These are phyloP conservation scores for Clivina fossor DNA, from an alignment of 2,888 invertebrate genomes.

Conservation along the genomic window DNA sequence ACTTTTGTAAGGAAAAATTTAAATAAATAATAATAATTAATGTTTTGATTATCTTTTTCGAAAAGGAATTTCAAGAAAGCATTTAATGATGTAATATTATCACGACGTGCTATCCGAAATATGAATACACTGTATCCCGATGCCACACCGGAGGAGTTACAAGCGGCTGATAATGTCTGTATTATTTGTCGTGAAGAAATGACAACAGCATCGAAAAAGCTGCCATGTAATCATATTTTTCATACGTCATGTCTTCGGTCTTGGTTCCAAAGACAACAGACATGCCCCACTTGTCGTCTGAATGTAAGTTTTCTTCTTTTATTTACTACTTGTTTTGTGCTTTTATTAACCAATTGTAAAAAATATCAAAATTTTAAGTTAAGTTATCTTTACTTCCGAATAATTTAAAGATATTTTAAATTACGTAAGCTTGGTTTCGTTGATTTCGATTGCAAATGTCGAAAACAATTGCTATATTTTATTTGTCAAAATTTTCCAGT, in stretches of 20 bases:
- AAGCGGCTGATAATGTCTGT: slow-evolving; percentile 94
- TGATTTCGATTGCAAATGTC: too few species aligned
- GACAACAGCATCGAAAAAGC: slow-evolving; percentile 82
- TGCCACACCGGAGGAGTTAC: slow-evolving; percentile 89
- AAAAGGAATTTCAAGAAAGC: slow-evolving; percentile 94
- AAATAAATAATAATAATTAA: too few species aligned
- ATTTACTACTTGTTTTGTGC: too few species aligned
- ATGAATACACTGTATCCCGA: slow-evolving; percentile 98
- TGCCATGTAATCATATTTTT: slow-evolving; percentile 99
- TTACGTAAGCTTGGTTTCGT: too few species aligned
- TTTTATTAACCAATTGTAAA: too few species aligned
- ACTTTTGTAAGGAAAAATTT: too few species aligned
- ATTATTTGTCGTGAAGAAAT: slow-evolving; percentile 92
- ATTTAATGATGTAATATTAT: slow-evolving; percentile 94
- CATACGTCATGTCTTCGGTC: slow-evolving; percentile 96
- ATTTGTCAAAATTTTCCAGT: too few species aligned
- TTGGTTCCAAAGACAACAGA: slow-evolving; percentile 99
- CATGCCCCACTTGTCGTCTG: slow-evolving; percentile 96
- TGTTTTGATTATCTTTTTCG: slow-evolving; percentile 10
- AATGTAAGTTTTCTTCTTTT: slow-evolving; percentile 59
- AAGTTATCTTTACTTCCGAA: too few species aligned
- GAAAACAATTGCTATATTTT: too few species aligned
- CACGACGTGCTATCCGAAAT: slow-evolving; percentile 92
- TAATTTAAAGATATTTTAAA: too few species aligned
- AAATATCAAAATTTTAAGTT: too few species aligned